phyloP scores from a whole-genome alignment of 2,797 vertebrate genomes.

The Megaceryle alcyon region DNA sequence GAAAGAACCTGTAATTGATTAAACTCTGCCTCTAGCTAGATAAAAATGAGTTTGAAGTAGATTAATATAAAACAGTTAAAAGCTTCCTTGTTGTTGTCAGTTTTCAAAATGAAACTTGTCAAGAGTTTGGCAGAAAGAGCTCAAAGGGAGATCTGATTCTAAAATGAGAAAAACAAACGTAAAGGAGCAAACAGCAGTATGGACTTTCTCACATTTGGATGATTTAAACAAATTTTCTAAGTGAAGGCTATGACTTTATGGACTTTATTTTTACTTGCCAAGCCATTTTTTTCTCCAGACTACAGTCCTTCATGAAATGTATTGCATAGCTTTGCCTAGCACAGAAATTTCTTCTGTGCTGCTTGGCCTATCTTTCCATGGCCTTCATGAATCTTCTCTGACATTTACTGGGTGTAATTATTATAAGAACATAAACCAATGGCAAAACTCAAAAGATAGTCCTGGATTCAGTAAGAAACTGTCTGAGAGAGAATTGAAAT shows the following conservation, averaged over 20 bases:
- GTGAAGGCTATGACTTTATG: background rate
- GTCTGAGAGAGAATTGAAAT: slow-evolving; percentile 30
- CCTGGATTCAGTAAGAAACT: slow-evolving; percentile 18
- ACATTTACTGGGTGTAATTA: slow-evolving; percentile 26
- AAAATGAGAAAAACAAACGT: slow-evolving; percentile 41
- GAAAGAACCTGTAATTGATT: slow-evolving; percentile 74
- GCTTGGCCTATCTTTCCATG: background rate
- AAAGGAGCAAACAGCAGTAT: background rate
- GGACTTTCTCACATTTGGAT: background rate
- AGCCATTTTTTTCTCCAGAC: slow-evolving; percentile 20
- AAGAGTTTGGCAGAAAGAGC: slow-evolving; percentile 49
- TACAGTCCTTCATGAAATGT: background rate
- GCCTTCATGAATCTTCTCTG: slow-evolving; percentile 38
- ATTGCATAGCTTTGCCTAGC: background rate
- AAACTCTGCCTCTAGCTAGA: slow-evolving; percentile 69
- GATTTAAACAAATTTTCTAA: background rate
- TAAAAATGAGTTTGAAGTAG: slow-evolving; percentile 54
- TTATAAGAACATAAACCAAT: slow-evolving; percentile 12
- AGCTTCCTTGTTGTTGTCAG: slow-evolving; percentile 44
- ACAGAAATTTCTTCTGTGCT: background rate
- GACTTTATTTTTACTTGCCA: slow-evolving; percentile 12
- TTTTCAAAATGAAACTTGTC: slow-evolving; percentile 64
- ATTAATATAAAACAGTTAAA: slow-evolving; percentile 53
- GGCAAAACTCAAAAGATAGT: slow-evolving; percentile 18
- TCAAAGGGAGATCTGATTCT: slow-evolving; percentile 24